Base-by-base conservation (phyloP, 2,113 vertebrate genomes). In the Apus apus region DNA sequence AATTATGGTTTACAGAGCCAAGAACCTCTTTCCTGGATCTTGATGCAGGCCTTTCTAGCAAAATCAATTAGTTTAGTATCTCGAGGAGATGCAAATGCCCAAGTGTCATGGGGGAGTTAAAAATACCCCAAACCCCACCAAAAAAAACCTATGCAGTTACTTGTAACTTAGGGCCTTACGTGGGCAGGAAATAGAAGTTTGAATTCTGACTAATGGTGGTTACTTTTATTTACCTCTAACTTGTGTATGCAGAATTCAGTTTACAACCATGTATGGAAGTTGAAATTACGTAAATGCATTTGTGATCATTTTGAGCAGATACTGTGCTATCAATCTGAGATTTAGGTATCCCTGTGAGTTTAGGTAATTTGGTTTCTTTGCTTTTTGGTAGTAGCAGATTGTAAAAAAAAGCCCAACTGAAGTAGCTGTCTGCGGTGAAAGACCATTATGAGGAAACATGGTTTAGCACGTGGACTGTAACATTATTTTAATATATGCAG, bases 161-260 rank as follows among this genome's bases (percentile, higher is more conserved):
- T 66, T 56, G 30, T 4, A 5, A 56, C 32, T 85, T 66, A 9
- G 7, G 0, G 2, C 46, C 19, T 75, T 76, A 51, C 1, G 1
- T 50, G n/a, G 40, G 12, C 68, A 86, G 83, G 67, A 94, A 92
- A 72, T 21, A 64, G 22, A 94, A 81, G 27, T 72, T 53, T 61
- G 53, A 83, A 50, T 61, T 87, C 62, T 88, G 27, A 90, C 34
- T 77, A 53, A 53, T 38, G 10, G 78, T 56, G 17, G 7, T 40
- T 54, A 38, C 17, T 32, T 36, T 32, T 43, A 60, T 82, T 36
- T 18, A 3, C 30, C 25, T 56, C 12, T 66, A 9, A 4, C 15
- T 82, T 67, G 16, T 34, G 14, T 3, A 1, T 68, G n/a, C 18
- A 71, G 29, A 85, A 57, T 72, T 87, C 6, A 19, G 15, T 68